These are phyloP conservation scores for Chaetodon trifasciatus DNA, from an alignment of 2,797 vertebrate species.

Conservation along the genomic window DNA sequence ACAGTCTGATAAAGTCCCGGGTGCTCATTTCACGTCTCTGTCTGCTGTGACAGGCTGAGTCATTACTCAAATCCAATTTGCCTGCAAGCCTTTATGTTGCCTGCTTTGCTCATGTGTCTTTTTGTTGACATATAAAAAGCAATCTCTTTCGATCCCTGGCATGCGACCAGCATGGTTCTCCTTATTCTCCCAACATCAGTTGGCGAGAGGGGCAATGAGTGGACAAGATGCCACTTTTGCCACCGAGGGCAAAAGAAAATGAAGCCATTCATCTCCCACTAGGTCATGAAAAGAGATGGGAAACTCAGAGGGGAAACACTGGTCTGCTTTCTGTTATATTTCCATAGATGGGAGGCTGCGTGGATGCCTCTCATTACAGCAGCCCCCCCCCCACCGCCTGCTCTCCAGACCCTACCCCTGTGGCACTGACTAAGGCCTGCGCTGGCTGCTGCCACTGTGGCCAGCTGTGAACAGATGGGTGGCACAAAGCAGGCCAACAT, in stretches of 20 bases:
- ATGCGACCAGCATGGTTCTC: slow-evolving; percentile 62
- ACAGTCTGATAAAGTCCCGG: slow-evolving; percentile 59
- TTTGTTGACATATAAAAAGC: slow-evolving; percentile 71
- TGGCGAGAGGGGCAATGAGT: slow-evolving; percentile 61
- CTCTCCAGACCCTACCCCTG: slow-evolving; percentile 40
- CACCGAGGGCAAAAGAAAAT: slow-evolving; percentile 83
- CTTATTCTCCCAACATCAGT: slow-evolving; percentile 65
- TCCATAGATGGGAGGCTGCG: slow-evolving; percentile 50
- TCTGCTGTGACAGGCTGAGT: slow-evolving; percentile 73
- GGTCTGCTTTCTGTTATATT: slow-evolving; percentile 61
- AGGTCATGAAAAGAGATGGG: slow-evolving; percentile 74
- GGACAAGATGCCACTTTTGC: slow-evolving; percentile 75
- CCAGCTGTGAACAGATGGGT: slow-evolving; percentile 79
- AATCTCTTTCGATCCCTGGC: slow-evolving; percentile 64
- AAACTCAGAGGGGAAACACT: slow-evolving; percentile 60
- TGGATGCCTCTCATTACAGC: slow-evolving; percentile 68
- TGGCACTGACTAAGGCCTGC: slow-evolving; percentile 55
- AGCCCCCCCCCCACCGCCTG: not conserved
- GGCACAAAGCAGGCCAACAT: slow-evolving; percentile 56
- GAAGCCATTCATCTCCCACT: slow-evolving; percentile 81
- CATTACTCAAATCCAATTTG: slow-evolving; percentile 83
- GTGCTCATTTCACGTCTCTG: slow-evolving; percentile 67
- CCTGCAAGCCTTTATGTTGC: slow-evolving; percentile 73
- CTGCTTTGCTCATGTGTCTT: slow-evolving; percentile 74
- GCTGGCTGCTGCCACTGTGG: slow-evolving; percentile 57